Percentiles rank a stretch among this genome's conserved stretches.
phyloP scores from a whole-genome alignment of 2,888 invertebrate genomes.

The Heliconius sara region DNA sequence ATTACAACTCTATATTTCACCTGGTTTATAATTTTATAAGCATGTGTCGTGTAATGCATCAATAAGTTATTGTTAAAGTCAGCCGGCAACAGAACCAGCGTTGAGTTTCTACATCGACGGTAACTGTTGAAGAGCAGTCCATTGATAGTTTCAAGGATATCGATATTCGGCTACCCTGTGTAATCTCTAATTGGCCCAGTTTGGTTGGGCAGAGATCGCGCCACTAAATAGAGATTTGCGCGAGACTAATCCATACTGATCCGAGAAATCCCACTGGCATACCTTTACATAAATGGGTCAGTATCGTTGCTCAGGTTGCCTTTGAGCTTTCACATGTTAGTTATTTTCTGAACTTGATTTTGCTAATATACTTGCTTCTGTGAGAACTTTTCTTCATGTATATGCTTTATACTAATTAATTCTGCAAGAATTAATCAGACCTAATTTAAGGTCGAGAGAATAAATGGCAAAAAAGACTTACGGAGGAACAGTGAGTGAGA shows the following conservation, averaged over 20 bases:
- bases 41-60: no score
- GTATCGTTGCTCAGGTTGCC: slow-evolving; percentile 51
- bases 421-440: neutral
- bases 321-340: slow-evolving; percentile 40
- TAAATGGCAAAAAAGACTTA: no score
- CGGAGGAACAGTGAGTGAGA: no score
- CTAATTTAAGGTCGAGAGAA: no score
- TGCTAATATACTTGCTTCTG: slow-evolving; percentile 27
- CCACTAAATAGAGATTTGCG: slow-evolving; percentile 80
- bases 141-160: slow-evolving; percentile 31
- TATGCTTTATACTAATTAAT: neutral
- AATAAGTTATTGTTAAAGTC: no score
- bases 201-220: slow-evolving; percentile 69
- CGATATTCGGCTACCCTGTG: slow-evolving; percentile 47
- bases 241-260: slow-evolving; percentile 74
- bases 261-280: slow-evolving; percentile 68
- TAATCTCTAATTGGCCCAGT: slow-evolving; percentile 81
- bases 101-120: neutral
- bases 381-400: neutral
- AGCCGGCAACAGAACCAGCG: neutral
- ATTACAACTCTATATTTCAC: no score
- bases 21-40: no score
- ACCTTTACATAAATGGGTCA: slow-evolving; percentile 71
- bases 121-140: slow-evolving; percentile 19
- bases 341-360: slow-evolving; percentile 36